Base-by-base conservation (phyloP, 2,888 invertebrate species). In the Phengaris arion region DNA sequence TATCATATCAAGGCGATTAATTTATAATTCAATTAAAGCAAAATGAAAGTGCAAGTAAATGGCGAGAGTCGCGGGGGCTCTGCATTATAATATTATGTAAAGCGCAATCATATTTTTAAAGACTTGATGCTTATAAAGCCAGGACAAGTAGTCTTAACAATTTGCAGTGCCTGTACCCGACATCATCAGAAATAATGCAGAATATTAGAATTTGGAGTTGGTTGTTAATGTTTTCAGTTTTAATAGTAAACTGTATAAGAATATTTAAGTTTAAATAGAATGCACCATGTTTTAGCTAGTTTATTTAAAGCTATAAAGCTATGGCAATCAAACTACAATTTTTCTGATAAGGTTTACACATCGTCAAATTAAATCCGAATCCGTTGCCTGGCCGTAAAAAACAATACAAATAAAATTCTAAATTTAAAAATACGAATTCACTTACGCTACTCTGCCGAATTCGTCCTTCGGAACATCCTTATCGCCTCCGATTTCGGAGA, bases 381-480 rank as follows among this genome's bases (percentile, higher is more conserved):
- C n/a, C 35, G 10, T 64, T 64, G 10, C 52, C 52, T 52, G 51
- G 51, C 51, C 51, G 46, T 76, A 52, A 74, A 74, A 59, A 74
- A 69, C 64, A 54, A 59, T 75, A 55, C 51, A 59, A 52, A 64
- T 54, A 72, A 51, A 35, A 74, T 74, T 70, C 70, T 51, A 70
- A 51, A 70, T 70, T 70, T 51, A 48, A 70, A 70, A 35, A 35
- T 35, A 35, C 35, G 35, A 35, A 35, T 35, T 55, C 82, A 92
- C 91, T 94, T 82, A 92, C 94, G 95, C 94, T 84, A 97, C 95
- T 89, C 98, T 95, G 75, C 98, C 98, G 91, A 96, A 97, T 90
- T 98, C 97, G 94, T 98, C 98, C 82, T 94, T 94, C 70, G 96
- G 94, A 83, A 95, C 93, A 83, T 96, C 90, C 84, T 92, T 94